phyloP scores from a whole-genome alignment of 2,888 invertebrate species.

The Thelaira solivaga region DNA sequence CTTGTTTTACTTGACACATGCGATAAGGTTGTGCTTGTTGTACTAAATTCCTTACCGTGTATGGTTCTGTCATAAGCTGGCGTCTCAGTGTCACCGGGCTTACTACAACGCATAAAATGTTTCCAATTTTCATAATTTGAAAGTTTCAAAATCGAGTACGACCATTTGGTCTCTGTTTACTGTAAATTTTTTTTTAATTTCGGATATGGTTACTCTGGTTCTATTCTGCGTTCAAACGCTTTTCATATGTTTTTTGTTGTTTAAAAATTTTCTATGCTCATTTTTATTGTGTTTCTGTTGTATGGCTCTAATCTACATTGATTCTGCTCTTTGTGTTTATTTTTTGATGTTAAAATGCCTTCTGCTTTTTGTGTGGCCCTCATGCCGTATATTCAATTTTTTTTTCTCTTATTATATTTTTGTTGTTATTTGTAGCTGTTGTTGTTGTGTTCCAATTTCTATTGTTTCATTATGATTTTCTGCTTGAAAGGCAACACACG shows the following conservation, averaged over 20 bases:
- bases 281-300: constrained; percentile 14
- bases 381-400: neutral
- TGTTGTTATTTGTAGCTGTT: neutral
- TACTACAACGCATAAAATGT: too few species aligned
- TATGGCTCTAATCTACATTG: neutral
- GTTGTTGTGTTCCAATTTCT: constrained; percentile 10
- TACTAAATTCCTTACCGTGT: too few species aligned
- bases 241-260: constrained; percentile 14
- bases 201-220: neutral
- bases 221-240: neutral
- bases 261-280: constrained; percentile 29
- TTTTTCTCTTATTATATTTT: neutral
- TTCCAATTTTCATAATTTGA: too few species aligned
- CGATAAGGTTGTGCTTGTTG: too few species aligned
- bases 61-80: too few species aligned
- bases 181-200: neutral
- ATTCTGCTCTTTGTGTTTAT: neutral
- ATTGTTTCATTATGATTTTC: constrained; percentile 19
- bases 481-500: neutral
- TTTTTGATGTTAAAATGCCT: neutral
- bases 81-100: too few species aligned
- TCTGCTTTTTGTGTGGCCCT: neutral
- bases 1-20: too few species aligned
- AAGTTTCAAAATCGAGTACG: too few species aligned
- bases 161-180: neutral